phyloP scores from a whole-genome alignment of 2,797 vertebrate species.

The Eulemur rubriventer region DNA sequence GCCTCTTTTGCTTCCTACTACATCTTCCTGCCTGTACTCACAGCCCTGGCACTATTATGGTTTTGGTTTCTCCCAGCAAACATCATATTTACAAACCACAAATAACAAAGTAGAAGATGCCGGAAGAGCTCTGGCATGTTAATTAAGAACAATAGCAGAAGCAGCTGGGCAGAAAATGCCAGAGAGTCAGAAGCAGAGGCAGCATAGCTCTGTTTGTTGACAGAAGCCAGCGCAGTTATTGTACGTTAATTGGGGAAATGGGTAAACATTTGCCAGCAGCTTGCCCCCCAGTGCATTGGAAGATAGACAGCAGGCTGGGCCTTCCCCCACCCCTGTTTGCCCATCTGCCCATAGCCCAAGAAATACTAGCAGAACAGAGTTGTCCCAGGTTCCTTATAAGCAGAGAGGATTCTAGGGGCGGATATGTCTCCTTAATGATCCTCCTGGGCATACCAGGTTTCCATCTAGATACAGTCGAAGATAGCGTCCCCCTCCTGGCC shows the following conservation, averaged over 20 bases:
- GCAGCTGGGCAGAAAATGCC: conserved; percentile 89
- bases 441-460: conserved; percentile 71
- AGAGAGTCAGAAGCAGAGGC: conserved; percentile 89
- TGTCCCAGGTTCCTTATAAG: conserved; percentile 25
- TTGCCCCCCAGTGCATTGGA: conserved; percentile 90
- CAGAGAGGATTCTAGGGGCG: conserved; percentile 39
- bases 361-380: conserved; percentile 62
- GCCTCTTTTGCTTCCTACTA: background rate
- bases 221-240: conserved; percentile 97
- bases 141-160: conserved; percentile 91
- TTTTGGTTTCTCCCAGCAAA: conserved; percentile 79
- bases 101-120: conserved; percentile 87
- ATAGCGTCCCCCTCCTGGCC: conserved; percentile 34
- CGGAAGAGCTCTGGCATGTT: conserved; percentile 87
- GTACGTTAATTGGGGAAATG: conserved; percentile 99
- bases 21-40: conserved; percentile 58
- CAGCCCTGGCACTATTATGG: conserved; percentile 66
- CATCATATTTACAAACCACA: conserved; percentile 86
- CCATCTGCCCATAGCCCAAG: conserved; percentile 67
- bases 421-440: conserved; percentile 64
- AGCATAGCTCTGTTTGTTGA: conserved; percentile 99
- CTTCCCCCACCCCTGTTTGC: conserved; percentile 69
- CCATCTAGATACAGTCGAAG: conserved; percentile 71
- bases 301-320: conserved; percentile 79
- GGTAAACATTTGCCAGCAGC: conserved; percentile 99